A percentile compares a stretch with the other conserved stretches of the same genome.
Evolutionary conservation across 2,113 vertebrate species (phyloP).

Genomic region (Salminus brasiliensis): DNA sequence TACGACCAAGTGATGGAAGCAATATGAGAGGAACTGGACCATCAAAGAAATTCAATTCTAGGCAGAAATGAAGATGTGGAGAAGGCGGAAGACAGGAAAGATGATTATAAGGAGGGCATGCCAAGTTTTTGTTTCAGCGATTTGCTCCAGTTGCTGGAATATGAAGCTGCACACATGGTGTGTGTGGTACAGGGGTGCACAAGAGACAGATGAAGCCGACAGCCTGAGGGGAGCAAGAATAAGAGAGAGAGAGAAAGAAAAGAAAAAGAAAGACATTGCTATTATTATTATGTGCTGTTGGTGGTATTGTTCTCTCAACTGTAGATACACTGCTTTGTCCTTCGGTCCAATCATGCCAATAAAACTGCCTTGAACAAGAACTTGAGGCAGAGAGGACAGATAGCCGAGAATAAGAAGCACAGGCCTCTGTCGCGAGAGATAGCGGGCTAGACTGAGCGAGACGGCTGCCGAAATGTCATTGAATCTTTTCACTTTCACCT

Average conservation of each 20-base stretch:
- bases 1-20: slow-evolving; percentile 40
- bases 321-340: no score
- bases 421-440: neutral
- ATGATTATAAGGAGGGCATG: neutral
- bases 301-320: no score
- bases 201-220: neutral
- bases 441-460: neutral
- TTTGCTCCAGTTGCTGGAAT: neutral
- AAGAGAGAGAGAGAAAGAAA: neutral
- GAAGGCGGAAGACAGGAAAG: neutral
- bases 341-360: no score
- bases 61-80: neutral
- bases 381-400: no score
- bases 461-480: slow-evolving; percentile 17
- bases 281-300: no score
- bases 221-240: neutral
- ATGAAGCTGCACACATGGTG: neutral
- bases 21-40: slow-evolving; percentile 32
- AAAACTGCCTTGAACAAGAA: no score
- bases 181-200: no score
- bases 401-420: no score
- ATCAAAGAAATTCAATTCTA: slow-evolving; percentile 4
- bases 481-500: slow-evolving; percentile 18
- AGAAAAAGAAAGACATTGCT: neutral
- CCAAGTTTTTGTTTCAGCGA: neutral